A percentile compares a stretch with the other conserved stretches of the same genome.
Conservation (phyloP, 2,113 vertebrate genomes). For the Merops nubicus region DNA sequence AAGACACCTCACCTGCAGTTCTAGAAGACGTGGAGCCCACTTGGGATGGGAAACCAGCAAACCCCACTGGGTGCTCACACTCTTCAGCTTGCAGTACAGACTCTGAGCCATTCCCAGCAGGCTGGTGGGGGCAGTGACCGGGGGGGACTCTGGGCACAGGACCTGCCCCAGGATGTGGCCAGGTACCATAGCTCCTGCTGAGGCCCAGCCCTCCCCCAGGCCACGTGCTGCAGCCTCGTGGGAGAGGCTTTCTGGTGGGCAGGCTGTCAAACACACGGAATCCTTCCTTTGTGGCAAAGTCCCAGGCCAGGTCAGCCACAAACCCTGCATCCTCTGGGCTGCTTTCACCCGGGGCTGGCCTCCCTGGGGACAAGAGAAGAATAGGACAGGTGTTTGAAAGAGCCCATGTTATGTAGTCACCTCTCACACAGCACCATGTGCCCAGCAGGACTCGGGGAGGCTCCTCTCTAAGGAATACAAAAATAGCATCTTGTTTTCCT, state of each 20-base stretch:
- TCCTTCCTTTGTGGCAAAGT: slow-evolving; percentile 86
- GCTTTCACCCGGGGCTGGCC: slow-evolving; percentile 25
- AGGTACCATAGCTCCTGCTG: slow-evolving; percentile 14
- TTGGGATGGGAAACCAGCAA: slow-evolving; percentile 23
- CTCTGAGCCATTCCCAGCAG: neutral
- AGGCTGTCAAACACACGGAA: slow-evolving; percentile 81
- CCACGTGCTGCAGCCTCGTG: slow-evolving; percentile 10
- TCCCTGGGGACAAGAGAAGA: slow-evolving; percentile 57
- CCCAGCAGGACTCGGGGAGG: neutral
- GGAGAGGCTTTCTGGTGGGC: neutral
- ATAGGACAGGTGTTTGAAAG: neutral
- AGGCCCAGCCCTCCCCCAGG: fast-evolving
- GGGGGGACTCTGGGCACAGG: neutral
- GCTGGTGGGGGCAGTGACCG: slow-evolving; percentile 10
- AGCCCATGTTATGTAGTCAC: fast-evolving
- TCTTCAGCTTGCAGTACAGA: slow-evolving; percentile 27
- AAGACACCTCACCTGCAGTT: slow-evolving; percentile 64
- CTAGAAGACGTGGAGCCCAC: slow-evolving; percentile 28
- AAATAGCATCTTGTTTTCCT: neutral
- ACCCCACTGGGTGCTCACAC: neutral
- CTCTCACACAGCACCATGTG: neutral
- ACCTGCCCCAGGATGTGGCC: neutral
- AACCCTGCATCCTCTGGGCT: slow-evolving; percentile 56
- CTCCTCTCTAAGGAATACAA: neutral
- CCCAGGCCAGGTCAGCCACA: slow-evolving; percentile 80